A percentile compares a stretch with the other conserved stretches of the same genome.
Evolutionary conservation across 1,140 invertebrate species (phyloP).

Genomic region (Drosophila subobscura): DNA sequence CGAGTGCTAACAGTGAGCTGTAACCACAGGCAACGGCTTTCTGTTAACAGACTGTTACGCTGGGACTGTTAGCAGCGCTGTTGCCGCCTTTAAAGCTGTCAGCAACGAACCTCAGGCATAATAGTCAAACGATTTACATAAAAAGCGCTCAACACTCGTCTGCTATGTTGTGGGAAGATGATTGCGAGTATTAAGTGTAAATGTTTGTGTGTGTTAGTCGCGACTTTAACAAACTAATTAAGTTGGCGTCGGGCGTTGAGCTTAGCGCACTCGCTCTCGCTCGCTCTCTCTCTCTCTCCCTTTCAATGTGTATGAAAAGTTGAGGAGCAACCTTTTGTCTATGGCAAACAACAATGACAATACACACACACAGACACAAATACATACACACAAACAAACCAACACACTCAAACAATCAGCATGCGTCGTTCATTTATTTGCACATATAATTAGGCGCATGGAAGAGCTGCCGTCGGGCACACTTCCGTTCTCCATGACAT

Average conservation of each 20-base stretch:
- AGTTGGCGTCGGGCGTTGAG: conserved; percentile 51
- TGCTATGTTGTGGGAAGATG: conserved; percentile 10
- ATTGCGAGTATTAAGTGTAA: conserved; percentile 22
- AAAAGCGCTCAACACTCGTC: conserved; percentile 14
- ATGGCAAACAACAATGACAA: conserved; percentile 46
- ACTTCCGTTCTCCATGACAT: conserved; percentile 50
- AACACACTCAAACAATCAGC: conserved; percentile 65
- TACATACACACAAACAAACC: conserved; percentile 9
- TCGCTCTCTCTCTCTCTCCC: background rate
- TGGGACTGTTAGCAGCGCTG: too few relatives aligned
- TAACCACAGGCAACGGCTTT: too few relatives aligned
- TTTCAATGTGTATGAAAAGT: conserved; percentile 8
- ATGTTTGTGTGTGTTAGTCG: conserved; percentile 18
- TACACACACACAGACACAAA: conserved; percentile 18
- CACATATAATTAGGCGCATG: conserved; percentile 79
- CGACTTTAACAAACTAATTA: conserved; percentile 73
- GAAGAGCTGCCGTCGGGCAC: conserved; percentile 61
- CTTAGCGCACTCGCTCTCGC: conserved; percentile 37
- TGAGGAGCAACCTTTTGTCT: conserved; percentile 49
- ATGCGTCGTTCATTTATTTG: conserved; percentile 80
- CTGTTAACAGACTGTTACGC: too few relatives aligned
- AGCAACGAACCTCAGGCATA: too few relatives aligned
- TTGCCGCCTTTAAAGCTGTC: too few relatives aligned
- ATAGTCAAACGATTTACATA: too few relatives aligned
- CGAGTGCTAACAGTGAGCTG: too few relatives aligned